A percentile compares a stretch with the other conserved stretches of the same genome.
Conservation (phyloP, 2,113 vertebrate genomes). For the Eclectus roratus region DNA sequence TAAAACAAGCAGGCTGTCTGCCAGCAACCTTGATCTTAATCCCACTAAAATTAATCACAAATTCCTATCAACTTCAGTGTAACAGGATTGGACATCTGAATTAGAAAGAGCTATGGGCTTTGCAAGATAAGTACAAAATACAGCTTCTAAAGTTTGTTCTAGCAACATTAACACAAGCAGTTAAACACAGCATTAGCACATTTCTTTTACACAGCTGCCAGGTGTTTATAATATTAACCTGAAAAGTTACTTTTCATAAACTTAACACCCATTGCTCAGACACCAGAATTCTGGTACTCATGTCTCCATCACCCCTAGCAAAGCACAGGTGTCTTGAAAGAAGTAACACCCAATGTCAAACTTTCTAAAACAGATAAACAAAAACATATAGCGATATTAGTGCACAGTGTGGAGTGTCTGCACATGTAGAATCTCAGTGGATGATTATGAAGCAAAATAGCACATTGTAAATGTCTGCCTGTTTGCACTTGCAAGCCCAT, state of each 20-base stretch:
- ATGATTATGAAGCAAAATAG: not conserved
- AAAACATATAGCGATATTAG: not conserved
- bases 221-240: not conserved
- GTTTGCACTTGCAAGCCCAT: not conserved
- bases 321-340: not conserved
- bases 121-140: not conserved
- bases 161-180: not conserved
- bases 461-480: not conserved
- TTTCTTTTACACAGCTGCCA: not conserved
- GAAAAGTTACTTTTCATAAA: not conserved
- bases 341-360: not conserved
- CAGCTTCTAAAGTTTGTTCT: not conserved
- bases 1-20: not conserved
- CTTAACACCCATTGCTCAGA: not conserved
- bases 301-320: not conserved
- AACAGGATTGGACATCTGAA: not conserved
- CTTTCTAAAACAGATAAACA: not conserved
- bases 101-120: not conserved
- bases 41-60: not conserved
- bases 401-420: not conserved
- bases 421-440: not conserved
- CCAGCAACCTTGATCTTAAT: not conserved
- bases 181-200: not conserved
- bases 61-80: not conserved
- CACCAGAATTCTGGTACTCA: not conserved